phyloP scores from a whole-genome alignment of 2,797 vertebrate species.

The Lacerta viridis region DNA sequence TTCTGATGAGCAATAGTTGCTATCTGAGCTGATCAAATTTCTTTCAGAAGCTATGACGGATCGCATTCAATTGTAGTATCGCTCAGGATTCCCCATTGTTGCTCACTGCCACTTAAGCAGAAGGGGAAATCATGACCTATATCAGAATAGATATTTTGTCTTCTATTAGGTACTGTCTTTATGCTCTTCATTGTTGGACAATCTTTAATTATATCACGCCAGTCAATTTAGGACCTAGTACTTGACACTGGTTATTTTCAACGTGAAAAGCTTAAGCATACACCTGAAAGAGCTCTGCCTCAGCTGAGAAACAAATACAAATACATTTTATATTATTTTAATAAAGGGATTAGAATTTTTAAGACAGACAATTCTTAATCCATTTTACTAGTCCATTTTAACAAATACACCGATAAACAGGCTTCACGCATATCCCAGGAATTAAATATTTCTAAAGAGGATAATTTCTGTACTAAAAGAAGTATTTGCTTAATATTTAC shows the following conservation, averaged over 20 bases:
- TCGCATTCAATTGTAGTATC: not conserved
- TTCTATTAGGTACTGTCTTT: not conserved
- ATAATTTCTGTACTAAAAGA: constrained; percentile 12
- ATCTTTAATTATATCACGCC: not conserved
- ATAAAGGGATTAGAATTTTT: not conserved
- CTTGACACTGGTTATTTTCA: constrained; percentile 53
- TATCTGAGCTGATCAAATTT: not conserved
- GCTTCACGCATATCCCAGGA: not conserved
- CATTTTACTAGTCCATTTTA: not conserved
- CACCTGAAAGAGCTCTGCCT: constrained; percentile 26
- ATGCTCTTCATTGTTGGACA: not conserved
- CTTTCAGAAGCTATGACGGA: not conserved
- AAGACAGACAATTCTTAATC: constrained; percentile 1
- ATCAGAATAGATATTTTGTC: not conserved
- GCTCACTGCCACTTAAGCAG: not conserved
- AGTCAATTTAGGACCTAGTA: constrained; percentile 35
- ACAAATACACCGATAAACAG: not conserved
- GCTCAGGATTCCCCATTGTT: not conserved
- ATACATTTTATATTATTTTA: not conserved
- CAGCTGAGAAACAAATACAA: constrained; percentile 16
- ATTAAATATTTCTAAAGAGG: not conserved
- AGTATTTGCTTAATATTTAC: not conserved
- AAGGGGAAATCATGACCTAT: not conserved
- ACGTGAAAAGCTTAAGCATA: not conserved
- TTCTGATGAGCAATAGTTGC: not conserved